Percentiles rank a stretch among this genome's conserved stretches.
These are phyloP conservation scores for Cydia amplana DNA, from an alignment of 1,140 invertebrate genomes.

Conservation along the genomic window DNA sequence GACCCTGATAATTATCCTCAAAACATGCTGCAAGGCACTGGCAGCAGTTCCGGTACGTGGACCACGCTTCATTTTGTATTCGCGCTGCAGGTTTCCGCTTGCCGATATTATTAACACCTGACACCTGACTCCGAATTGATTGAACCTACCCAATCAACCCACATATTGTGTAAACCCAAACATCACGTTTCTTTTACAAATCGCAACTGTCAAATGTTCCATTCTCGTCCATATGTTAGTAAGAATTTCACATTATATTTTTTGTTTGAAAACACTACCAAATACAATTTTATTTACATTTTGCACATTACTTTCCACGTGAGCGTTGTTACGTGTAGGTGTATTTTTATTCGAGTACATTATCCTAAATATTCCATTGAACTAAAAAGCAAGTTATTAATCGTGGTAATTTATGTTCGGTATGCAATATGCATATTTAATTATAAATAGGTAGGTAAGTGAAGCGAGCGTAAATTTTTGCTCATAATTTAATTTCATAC, in stretches of 20 bases:
- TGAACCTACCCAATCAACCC: neutral
- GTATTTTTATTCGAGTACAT: slow-evolving; percentile 1
- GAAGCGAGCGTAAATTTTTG: neutral
- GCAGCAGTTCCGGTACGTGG: slow-evolving; percentile 59
- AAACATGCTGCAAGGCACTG: slow-evolving; percentile 38
- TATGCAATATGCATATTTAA: too few species aligned
- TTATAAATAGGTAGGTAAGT: too few species aligned
- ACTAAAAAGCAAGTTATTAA: neutral
- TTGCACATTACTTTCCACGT: slow-evolving; percentile 28
- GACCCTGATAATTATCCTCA: slow-evolving; percentile 55
- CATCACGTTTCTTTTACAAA: neutral
- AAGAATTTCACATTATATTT: neutral
- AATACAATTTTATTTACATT: slow-evolving; percentile 2
- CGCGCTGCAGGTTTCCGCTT: slow-evolving; percentile 68
- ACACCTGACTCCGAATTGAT: slow-evolving; percentile 67
- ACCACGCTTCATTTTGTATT: slow-evolving; percentile 68
- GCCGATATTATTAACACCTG: slow-evolving; percentile 73
- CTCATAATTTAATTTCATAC: neutral
- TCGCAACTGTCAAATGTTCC: neutral
- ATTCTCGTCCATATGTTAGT: neutral
- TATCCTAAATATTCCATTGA: neutral
- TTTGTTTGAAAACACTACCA: neutral
- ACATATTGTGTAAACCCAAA: neutral
- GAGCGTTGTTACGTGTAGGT: neutral
- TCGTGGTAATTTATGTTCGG: neutral